Conservation (phyloP, 2,797 vertebrate species). For the Myiotriccus ornatus region DNA sequence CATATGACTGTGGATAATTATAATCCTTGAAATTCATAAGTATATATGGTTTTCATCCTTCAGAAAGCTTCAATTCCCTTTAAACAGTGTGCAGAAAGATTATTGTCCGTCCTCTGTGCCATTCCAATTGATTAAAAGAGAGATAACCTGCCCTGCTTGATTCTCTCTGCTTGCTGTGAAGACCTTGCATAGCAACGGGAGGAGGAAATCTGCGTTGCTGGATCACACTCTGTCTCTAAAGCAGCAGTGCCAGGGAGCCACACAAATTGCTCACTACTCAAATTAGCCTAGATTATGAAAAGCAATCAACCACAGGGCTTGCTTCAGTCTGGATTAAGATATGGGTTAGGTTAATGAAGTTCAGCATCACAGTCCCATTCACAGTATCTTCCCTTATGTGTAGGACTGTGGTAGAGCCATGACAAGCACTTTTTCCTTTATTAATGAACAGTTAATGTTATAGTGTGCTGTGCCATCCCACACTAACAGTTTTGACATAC, state of each 20-base stretch:
- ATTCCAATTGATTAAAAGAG: background rate
- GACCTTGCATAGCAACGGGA: background rate
- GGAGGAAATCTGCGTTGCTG: background rate
- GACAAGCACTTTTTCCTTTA: background rate
- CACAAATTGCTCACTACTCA: background rate
- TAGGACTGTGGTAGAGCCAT: background rate
- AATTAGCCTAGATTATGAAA: background rate
- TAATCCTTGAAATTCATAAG: background rate
- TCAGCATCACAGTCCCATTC: background rate
- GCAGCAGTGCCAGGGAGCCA: background rate
- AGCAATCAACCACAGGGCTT: background rate
- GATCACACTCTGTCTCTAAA: background rate
- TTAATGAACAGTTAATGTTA: background rate
- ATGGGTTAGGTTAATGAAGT: background rate
- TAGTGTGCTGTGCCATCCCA: background rate
- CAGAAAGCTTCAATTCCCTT: slow-evolving; percentile 14
- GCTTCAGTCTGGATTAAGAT: background rate
- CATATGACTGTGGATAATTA: background rate
- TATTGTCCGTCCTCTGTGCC: background rate
- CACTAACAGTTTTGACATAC: background rate
- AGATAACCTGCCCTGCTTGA: background rate
- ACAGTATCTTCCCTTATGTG: background rate
- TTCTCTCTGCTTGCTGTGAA: background rate
- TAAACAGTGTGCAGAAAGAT: background rate
- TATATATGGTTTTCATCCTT: background rate